Evolutionary conservation across 2,113 vertebrate genomes (phyloP), one percentile per base, ranked within the genome.

Genomic region (Cinclus mexicanus): DNA sequence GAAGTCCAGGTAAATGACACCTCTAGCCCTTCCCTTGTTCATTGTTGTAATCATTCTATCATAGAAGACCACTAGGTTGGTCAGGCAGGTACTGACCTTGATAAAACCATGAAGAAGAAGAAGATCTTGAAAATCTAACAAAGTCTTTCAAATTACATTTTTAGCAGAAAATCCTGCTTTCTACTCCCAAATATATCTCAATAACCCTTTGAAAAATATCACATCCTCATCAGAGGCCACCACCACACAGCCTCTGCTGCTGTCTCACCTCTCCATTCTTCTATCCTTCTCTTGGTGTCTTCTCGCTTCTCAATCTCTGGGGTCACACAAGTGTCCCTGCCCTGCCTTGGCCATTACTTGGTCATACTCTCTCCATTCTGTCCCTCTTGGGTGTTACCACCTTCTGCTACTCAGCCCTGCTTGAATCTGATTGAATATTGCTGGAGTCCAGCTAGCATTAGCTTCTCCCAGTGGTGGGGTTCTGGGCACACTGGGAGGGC

Each of bases 241-340:
- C 0, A 1, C 35, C 33, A 49, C n/a, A 29, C 42, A 64, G 9
- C 15, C 44, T 78, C 71, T 77, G 21, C 31, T 47, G 20, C 41
- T 61, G 17, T 20, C 42, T 59, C 47, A 23, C 9, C 23, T 78
- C 26, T 71, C 79, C 4, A 11, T 44, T 79, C 16, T 64, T 60
- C 39, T 39, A 5, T 14, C 39, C 13, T 71, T 63, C 25, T 67
- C 46, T 52, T 39, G 10, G 6, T 42, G 5, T 46, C 35, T 69
- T 56, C 68, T 87, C 4, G 1, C 3, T 78, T 61, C 22, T 11
- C 12, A 12, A 1, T 41, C 46, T 9, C 3, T 12, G 1, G 7
- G 11, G 8, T 82, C 6, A 4, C 1, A 1, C 18, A 90, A 18
- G 7, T 31, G 14, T 24, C 7, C 10, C 13, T 3, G 5, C 16